Evolutionary conservation across 1,140 invertebrate genomes (phyloP).

Genomic region (Drosophila nebulosa): DNA sequence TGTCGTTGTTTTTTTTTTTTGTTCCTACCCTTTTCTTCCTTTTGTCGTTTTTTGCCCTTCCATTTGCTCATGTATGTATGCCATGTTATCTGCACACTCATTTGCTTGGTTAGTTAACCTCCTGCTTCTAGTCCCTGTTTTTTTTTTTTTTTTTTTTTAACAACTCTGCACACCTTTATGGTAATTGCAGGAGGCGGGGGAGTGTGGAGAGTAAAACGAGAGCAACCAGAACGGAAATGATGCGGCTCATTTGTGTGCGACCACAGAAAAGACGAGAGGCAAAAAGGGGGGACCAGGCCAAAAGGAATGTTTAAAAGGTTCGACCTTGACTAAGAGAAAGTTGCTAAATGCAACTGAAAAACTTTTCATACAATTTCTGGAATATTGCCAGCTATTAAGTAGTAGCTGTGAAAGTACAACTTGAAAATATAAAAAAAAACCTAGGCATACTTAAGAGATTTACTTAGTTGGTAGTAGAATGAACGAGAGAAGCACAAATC

Average conservation of each 20-base stretch:
- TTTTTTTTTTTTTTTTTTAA: conserved; percentile 22
- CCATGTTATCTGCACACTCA: conserved; percentile 37
- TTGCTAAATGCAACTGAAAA: neutral
- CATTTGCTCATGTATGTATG: conserved; percentile 25
- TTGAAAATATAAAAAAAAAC: too few species aligned
- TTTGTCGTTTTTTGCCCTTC: neutral
- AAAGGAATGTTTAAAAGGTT: neutral
- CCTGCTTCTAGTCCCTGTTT: conserved; percentile 15
- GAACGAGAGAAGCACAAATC: too few species aligned
- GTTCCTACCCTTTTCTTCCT: neutral
- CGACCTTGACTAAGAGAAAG: conserved; percentile 21
- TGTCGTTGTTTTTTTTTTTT: neutral
- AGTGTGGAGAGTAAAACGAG: neutral
- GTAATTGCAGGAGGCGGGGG: neutral
- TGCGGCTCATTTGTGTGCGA: conserved; percentile 71
- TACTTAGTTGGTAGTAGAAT: too few species aligned
- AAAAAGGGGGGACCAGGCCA: neutral
- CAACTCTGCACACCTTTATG: conserved; percentile 34
- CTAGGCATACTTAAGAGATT: too few species aligned
- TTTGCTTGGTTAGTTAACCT: conserved; percentile 15
- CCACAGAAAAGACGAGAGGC: conserved; percentile 46
- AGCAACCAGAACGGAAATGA: conserved; percentile 42
- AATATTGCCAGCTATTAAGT: neutral
- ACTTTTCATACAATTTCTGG: neutral
- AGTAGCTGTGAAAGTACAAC: too few species aligned